Percentiles rank a stretch among this genome's conserved stretches.
phyloP scores from a whole-genome alignment of 2,888 invertebrate genomes.

The Drosophila glabriapex region DNA sequence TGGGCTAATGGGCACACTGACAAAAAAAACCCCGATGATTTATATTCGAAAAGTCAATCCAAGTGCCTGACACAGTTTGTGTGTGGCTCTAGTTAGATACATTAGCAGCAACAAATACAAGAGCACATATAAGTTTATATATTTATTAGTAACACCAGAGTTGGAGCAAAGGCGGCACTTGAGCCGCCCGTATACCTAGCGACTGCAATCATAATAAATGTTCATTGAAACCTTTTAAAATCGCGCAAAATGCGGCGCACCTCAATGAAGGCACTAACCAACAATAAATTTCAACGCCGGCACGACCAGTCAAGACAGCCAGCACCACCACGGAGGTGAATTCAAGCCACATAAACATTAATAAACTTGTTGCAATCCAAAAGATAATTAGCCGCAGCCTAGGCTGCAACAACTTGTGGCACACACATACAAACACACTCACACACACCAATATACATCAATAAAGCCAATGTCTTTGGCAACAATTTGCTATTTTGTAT shows the following conservation, averaged over 20 bases:
- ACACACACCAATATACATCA: conserved; percentile 31
- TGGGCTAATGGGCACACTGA: not conserved
- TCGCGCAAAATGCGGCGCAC: conserved; percentile 79
- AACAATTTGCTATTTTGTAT: conserved; percentile 79
- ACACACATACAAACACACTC: conserved; percentile 30
- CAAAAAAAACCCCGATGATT: conserved; percentile 38
- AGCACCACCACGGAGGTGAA: conserved; percentile 9
- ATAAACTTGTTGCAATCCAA: conserved; percentile 81
- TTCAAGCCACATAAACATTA: conserved; percentile 74
- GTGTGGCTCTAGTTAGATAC: conserved; percentile 65
- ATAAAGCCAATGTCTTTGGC: conserved; percentile 45
- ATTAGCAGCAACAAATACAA: conserved; percentile 46
- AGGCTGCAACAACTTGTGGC: conserved; percentile 58
- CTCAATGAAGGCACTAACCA: conserved; percentile 76
- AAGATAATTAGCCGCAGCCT: conserved; percentile 77
- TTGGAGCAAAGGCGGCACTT: conserved; percentile 23
- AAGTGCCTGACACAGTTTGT: conserved; percentile 33
- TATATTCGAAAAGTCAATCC: conserved; percentile 54
- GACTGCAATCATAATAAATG: conserved; percentile 80
- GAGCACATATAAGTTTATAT: conserved; percentile 8
- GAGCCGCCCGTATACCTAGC: conserved; percentile 25
- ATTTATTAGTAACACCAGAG: conserved; percentile 57
- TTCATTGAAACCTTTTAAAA: conserved; percentile 82
- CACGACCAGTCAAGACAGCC: conserved; percentile 41
- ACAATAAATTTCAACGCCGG: conserved; percentile 76